phyloP scores from a whole-genome alignment of 1,140 invertebrate species.

The Sinonovacula constricta region DNA sequence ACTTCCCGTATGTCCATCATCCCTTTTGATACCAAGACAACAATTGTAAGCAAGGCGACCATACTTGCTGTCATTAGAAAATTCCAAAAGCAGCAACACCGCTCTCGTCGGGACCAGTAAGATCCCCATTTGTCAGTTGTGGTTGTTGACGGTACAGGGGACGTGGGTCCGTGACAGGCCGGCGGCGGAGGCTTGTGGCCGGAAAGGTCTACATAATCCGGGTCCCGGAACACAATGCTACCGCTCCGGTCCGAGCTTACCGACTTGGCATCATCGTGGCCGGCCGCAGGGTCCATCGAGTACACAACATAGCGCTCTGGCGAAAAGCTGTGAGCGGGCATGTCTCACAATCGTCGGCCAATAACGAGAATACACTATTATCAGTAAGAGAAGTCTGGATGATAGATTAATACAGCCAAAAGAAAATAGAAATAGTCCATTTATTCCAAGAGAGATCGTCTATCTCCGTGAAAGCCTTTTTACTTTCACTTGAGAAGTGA shows the following conservation, averaged over 20 bases:
- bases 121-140: conserved; percentile 38
- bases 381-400: no score
- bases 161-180: neutral
- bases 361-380: neutral
- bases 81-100: conserved; percentile 44
- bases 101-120: conserved; percentile 38
- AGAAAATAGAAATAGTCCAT: neutral
- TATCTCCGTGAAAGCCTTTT: no score
- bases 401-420: neutral
- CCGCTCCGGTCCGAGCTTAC: neutral
- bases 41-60: conserved; percentile 16
- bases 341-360: neutral
- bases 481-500: neutral
- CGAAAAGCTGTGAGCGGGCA: conserved; percentile 6
- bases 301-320: conserved; percentile 20
- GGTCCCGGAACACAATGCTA: conserved; percentile 2
- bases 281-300: neutral
- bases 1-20: neutral
- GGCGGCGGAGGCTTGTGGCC: neutral
- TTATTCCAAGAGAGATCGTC: neutral
- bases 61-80: conserved; percentile 18
- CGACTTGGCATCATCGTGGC: conserved; percentile 14
- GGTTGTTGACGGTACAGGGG: conserved; percentile 5
- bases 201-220: conserved; percentile 9
- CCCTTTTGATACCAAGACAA: conserved; percentile 24